These are phyloP conservation scores for Lithophane socia DNA, from an alignment of 2,888 invertebrate species.

Conservation along the genomic window DNA sequence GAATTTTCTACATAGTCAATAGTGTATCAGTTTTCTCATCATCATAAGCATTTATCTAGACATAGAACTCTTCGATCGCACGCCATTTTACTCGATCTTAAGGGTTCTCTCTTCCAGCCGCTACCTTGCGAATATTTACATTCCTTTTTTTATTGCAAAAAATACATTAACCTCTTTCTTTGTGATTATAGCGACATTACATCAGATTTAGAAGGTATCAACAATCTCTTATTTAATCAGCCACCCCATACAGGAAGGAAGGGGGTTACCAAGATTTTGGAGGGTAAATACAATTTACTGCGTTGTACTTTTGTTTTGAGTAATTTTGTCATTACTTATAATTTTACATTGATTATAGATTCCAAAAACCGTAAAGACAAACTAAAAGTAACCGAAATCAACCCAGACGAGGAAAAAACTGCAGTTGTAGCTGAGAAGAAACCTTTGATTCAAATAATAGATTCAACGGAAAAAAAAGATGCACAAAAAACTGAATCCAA, in stretches of 20 bases:
- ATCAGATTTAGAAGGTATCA: constrained; percentile 77
- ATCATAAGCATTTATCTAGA: not conserved
- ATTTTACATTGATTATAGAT: constrained; percentile 59
- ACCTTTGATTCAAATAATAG: constrained; percentile 81
- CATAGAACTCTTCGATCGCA: not conserved
- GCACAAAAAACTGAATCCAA: constrained; percentile 56
- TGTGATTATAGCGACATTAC: constrained; percentile 71
- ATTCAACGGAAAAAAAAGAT: constrained; percentile 66
- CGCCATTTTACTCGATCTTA: not conserved
- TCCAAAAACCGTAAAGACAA: constrained; percentile 62
- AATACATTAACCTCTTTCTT: too few species aligned
- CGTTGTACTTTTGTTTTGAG: not conserved
- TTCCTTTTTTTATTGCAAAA: too few species aligned
- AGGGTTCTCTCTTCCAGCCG: too few species aligned
- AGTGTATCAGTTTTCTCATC: not conserved
- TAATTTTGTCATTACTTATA: not conserved
- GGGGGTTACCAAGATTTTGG: constrained; percentile 67
- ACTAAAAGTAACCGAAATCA: constrained; percentile 69
- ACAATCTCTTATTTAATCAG: constrained; percentile 79
- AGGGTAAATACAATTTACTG: constrained; percentile 67
- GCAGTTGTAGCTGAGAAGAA: constrained; percentile 73
- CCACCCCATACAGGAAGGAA: constrained; percentile 70
- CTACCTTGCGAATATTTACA: too few species aligned
- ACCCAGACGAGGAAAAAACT: constrained; percentile 63
- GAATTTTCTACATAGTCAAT: not conserved